A percentile compares a stretch with the other conserved stretches of the same genome.
Evolutionary conservation across 1,140 invertebrate species (phyloP).

Genomic region (Drosophila truncata): DNA sequence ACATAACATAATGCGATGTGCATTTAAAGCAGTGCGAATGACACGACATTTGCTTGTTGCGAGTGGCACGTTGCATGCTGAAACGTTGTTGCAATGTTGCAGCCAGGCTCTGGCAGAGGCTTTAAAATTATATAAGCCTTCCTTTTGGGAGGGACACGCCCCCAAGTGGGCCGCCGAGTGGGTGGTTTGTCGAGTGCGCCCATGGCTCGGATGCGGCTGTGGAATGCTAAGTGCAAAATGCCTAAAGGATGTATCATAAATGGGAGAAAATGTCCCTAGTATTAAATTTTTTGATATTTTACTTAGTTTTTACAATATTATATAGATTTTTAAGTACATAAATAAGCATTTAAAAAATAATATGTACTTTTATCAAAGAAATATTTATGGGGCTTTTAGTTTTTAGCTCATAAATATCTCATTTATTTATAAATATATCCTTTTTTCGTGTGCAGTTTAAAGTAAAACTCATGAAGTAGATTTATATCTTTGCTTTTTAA

Average conservation of each 20-base stretch:
- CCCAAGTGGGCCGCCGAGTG: slow-evolving; percentile 38
- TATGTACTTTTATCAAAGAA: background rate
- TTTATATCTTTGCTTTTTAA: background rate
- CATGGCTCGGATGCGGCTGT: slow-evolving; percentile 40
- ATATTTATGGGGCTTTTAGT: background rate
- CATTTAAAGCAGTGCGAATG: slow-evolving; percentile 55
- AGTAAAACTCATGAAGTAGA: background rate
- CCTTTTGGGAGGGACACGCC: slow-evolving; percentile 21
- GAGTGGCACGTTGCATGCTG: slow-evolving; percentile 8
- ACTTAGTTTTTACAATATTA: background rate
- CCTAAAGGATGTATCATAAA: slow-evolving; percentile 11
- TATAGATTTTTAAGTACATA: background rate
- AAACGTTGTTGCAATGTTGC: slow-evolving; percentile 1
- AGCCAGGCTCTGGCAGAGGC: slow-evolving; percentile 25
- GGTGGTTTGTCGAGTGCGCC: slow-evolving; percentile 49
- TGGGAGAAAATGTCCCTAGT: background rate
- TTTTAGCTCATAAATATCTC: too few species aligned
- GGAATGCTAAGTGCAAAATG: slow-evolving; percentile 42
- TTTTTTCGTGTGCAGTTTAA: too few species aligned
- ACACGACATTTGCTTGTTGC: slow-evolving; percentile 8
- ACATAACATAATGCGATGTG: slow-evolving; percentile 52
- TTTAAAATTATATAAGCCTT: slow-evolving; percentile 76
- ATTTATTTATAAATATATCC: background rate
- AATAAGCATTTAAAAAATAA: background rate
- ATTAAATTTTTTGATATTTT: background rate